Base-by-base conservation (phyloP, 2,113 vertebrate genomes). In the Tinamus guttatus region DNA sequence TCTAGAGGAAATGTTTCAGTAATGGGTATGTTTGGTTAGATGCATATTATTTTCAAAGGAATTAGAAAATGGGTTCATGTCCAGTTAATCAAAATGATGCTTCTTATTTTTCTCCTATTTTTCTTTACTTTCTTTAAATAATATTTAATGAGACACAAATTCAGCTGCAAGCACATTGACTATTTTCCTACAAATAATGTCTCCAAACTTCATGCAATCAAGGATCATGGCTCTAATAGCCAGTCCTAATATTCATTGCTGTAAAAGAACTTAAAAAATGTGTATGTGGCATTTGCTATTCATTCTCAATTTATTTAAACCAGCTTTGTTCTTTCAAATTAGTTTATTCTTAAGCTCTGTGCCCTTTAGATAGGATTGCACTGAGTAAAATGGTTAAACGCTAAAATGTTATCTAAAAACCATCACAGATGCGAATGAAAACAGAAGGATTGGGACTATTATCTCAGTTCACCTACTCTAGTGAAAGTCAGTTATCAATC, bases 1-100 rank as follows among this genome's bases (percentile, higher is more conserved):
- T 32, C 22, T 94, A 91, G 27, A 89, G 59, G 41, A 87, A 96
- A 71, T 25, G 9, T 84, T 94, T 75, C 34, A 78, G 11, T 78
- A 92, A 40, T n/a, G 10, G 17, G 9, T 62, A 52, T 32, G 3
- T 76, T 85, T 77, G 16, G n/a, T 80, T 82, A 80, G 36, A 69
- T 58, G 11, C 5, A 6, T 85, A 63, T 38, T 0, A 38, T 43
- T 89, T 94, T 81, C 77, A 89, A 81, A 92, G 28, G 16, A 81
- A 34, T 24, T 75, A 41, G 0, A 0, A n/a, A 75, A 85, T 7
- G 1, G 5, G 15, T 68, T 34, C 9, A 17, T 32, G 19, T 40
- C 30, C 40, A 43, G n/a, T 76, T 85, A 87, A 93, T 38, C 40
- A 95, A 88, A 77, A 83, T 45, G 1, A 7, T 25, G 10, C 11